Evolutionary conservation across 2,113 vertebrate genomes (phyloP), one percentile per base, ranked within the genome.

Genomic region (Anguilla rostrata): DNA sequence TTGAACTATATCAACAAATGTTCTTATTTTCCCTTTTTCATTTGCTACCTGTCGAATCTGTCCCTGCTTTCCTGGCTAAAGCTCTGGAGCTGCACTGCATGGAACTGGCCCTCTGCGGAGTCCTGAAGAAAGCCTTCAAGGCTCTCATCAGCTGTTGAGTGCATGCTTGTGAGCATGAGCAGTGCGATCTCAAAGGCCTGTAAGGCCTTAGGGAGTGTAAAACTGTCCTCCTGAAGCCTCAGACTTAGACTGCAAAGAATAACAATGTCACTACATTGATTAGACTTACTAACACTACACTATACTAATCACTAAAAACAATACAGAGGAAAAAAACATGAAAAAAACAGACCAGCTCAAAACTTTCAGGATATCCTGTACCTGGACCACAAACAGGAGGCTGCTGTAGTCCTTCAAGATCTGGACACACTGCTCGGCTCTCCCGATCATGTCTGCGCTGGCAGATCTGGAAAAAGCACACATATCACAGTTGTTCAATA

Each of bases 161-260:
- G 83, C 83, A 63, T 83, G 82, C 41, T 83, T 83, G 82, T 83
- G 22, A 83, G 82, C 82, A 83, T 83, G 12, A 83, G 82, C 41
- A 83, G 41, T 26, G 46, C 4, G 43, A 11, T 84, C 83, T 84
- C 56, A 84, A 84, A 84, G n/a, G 83, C 53, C 83, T 84, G 83
- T 63, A 60, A 84, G 29, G 57, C 53, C 57, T 84, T 84, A 56
- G 83, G 83, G 3, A 71, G 57, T 60, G 56, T 84, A 63, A 84
- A 2, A 63, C 53, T 22, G n/a, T 84, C 83, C 83, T 84, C 83
- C 56, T 84, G 83, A 57, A 84, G 57, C 4, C 66, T 84, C 83
- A 84, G 29, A 63, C 83, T 84, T 84, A 84, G 12, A 84, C 83
- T 84, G 83, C 22, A 63, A 63, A 66, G 49, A 84, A 15, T 60